These are phyloP conservation scores for Lasioglossum calceatum DNA, from an alignment of 2,888 invertebrate species.

Conservation along the genomic window DNA sequence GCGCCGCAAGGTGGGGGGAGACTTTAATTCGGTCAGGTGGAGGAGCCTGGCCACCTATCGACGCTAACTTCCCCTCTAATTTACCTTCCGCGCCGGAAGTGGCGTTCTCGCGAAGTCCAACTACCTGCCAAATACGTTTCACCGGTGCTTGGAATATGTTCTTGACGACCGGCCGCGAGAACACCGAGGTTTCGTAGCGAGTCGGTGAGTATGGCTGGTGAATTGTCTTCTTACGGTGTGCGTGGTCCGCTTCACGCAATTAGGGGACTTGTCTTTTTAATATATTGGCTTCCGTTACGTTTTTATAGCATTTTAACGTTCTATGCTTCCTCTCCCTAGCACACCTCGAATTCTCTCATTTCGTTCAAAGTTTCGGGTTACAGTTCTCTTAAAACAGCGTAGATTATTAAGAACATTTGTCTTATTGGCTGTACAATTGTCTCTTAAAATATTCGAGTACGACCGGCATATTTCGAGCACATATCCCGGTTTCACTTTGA, in stretches of 20 bases:
- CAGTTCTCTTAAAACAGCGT: no score
- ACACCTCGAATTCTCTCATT: no score
- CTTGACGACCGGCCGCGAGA: constrained; percentile 16
- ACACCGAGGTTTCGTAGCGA: background rate
- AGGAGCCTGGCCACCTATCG: constrained; percentile 47
- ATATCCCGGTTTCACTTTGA: background rate
- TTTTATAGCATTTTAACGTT: no score
- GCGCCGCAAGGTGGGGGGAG: constrained; percentile 52
- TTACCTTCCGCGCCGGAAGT: constrained; percentile 66
- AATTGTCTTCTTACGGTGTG: background rate
- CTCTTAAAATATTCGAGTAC: no score
- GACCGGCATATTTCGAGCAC: background rate
- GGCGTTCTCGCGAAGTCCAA: constrained; percentile 51
- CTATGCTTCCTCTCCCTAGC: no score
- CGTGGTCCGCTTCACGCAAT: background rate
- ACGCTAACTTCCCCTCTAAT: constrained; percentile 67
- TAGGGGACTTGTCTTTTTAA: background rate
- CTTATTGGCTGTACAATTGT: no score
- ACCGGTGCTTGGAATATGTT: constrained; percentile 4
- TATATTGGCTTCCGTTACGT: background rate
- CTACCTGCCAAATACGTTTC: constrained; percentile 62
- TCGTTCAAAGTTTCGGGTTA: no score
- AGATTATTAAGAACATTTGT: no score
- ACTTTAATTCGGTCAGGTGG: constrained; percentile 71
- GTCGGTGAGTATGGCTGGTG: background rate